Percentiles rank a stretch among this genome's conserved stretches.
These are phyloP conservation scores for Taphrorychus bicolor DNA, from an alignment of 2,888 invertebrate genomes.

Conservation along the genomic window DNA sequence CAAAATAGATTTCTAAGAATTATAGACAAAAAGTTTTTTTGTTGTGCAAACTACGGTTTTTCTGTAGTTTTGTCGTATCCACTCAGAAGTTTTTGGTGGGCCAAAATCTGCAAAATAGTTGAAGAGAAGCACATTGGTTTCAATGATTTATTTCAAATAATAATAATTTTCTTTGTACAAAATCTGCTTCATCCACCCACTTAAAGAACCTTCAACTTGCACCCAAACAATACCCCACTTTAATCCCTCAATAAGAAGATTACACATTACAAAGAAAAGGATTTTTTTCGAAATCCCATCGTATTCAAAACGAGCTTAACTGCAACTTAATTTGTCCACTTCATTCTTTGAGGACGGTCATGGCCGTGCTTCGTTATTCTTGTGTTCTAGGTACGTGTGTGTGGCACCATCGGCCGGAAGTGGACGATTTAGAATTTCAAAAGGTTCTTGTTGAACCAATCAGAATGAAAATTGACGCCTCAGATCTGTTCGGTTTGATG, in stretches of 20 bases:
- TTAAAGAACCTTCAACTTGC: not conserved
- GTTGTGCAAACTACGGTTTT: too few species aligned
- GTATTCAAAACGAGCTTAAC: not conserved
- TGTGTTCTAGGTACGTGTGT: too few species aligned
- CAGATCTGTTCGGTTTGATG: slow-evolving; percentile 28
- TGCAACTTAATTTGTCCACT: slow-evolving; percentile 17
- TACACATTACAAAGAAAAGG: slow-evolving; percentile 18
- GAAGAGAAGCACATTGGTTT: too few species aligned
- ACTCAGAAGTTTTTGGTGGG: too few species aligned
- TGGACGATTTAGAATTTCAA: slow-evolving; percentile 29
- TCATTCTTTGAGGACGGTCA: slow-evolving; percentile 37
- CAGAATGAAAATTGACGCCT: slow-evolving; percentile 23
- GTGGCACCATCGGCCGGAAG: slow-evolving; percentile 25
- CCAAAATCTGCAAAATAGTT: too few species aligned
- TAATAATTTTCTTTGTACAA: not conserved
- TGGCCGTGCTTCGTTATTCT: slow-evolving; percentile 23
- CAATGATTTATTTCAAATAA: too few species aligned
- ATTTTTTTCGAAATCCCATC: slow-evolving; percentile 12
- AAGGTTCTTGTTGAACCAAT: slow-evolving; percentile 32
- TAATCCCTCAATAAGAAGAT: slow-evolving; percentile 17
- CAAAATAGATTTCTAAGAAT: too few species aligned
- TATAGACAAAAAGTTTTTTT: too few species aligned
- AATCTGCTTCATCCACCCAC: not conserved
- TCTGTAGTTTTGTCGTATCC: too few species aligned
- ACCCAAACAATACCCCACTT: slow-evolving; percentile 3